Evolutionary conservation across 2,113 vertebrate species (phyloP).

Genomic region (Aegotheles bennettii): DNA sequence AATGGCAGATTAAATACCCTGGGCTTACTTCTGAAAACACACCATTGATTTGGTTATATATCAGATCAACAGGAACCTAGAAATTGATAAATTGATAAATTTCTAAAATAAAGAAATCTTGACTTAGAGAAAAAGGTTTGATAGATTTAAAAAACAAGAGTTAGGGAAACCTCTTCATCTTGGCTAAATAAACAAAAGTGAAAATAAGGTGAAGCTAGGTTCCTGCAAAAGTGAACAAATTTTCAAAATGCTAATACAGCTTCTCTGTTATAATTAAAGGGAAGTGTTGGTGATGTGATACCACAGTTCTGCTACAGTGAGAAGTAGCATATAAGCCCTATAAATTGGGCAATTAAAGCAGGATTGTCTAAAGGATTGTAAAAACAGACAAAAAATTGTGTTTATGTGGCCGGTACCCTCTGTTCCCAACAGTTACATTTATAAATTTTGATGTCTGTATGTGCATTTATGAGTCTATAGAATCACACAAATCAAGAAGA

Average conservation of each 20-base stretch:
- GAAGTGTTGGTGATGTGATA: neutral
- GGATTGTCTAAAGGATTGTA: neutral
- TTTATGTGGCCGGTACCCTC: neutral
- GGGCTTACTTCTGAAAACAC: neutral
- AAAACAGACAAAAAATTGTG: neutral
- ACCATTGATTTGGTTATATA: neutral
- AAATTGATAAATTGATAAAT: neutral
- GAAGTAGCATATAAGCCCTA: neutral
- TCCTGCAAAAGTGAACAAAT: neutral
- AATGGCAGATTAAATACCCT: neutral
- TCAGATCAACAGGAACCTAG: neutral
- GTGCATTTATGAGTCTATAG: neutral
- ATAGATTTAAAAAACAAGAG: neutral
- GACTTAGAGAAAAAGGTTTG: neutral
- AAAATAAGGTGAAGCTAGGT: neutral
- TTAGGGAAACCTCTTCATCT: neutral
- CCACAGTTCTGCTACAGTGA: neutral
- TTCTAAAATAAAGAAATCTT: neutral
- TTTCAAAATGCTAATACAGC: neutral
- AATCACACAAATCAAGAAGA: neutral
- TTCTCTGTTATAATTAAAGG: neutral
- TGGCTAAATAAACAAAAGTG: neutral
- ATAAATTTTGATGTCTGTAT: neutral
- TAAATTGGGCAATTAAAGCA: neutral
- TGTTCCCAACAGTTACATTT: neutral